These are phyloP conservation scores for Phlogophora meticulosa DNA, from an alignment of 2,888 invertebrate species.

Conservation along the genomic window DNA sequence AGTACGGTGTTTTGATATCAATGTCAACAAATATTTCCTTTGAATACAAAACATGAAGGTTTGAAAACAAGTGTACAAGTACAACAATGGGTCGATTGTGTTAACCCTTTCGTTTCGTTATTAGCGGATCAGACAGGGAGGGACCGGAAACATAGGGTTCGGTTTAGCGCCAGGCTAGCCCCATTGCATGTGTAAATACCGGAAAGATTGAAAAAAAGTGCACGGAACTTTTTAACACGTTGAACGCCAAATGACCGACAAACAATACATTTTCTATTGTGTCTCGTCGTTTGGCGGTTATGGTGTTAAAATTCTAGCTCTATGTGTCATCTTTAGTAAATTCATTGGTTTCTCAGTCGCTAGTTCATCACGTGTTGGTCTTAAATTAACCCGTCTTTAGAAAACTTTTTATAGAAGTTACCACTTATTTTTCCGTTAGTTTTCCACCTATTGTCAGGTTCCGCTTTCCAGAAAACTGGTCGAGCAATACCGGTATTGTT, in stretches of 20 bases:
- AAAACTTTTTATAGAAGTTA: background rate
- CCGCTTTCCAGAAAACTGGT: constrained; percentile 37
- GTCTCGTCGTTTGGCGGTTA: too few relatives aligned
- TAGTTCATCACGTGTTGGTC: too few relatives aligned
- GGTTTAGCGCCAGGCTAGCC: constrained; percentile 55
- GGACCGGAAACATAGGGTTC: constrained; percentile 77
- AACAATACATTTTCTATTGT: too few relatives aligned
- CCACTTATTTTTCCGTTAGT: background rate
- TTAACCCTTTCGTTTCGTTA: constrained; percentile 72
- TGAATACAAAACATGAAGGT: background rate
- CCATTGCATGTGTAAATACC: constrained; percentile 36
- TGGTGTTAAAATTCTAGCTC: background rate
- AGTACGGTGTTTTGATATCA: background rate
- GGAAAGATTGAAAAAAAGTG: constrained; percentile 29
- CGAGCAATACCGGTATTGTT: constrained; percentile 19
- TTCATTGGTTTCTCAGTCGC: background rate
- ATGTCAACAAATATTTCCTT: too few relatives aligned
- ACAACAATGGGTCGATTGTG: constrained; percentile 67
- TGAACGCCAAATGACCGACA: too few relatives aligned
- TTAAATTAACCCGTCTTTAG: background rate
- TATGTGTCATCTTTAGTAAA: background rate
- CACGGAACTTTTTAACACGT: background rate
- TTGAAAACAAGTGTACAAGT: constrained; percentile 31
- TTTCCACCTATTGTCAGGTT: constrained; percentile 21
- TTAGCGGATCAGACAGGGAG: constrained; percentile 80